A percentile compares a stretch with the other conserved stretches of the same genome.
Evolutionary conservation across 2,113 vertebrate species (phyloP).

Genomic region (Argyrosomus japonicus): DNA sequence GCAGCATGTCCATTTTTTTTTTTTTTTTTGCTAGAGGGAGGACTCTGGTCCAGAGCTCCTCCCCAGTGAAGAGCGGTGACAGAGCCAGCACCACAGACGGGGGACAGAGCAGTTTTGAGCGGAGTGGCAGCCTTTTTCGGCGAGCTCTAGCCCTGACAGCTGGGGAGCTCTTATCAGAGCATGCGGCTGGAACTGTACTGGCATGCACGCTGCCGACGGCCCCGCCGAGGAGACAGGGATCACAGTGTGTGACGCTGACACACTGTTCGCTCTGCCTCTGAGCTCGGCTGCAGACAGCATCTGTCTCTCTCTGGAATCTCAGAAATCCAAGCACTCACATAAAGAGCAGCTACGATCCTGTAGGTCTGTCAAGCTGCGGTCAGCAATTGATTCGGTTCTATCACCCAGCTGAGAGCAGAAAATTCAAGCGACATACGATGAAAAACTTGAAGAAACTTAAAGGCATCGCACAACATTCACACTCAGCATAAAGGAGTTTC

Average conservation of each 20-base stretch:
- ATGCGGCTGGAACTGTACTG: constrained; percentile 64
- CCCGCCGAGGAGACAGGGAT: constrained; percentile 53
- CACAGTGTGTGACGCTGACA: constrained; percentile 68
- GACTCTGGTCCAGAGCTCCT: constrained; percentile 16
- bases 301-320: constrained; percentile 56
- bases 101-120: constrained; percentile 49
- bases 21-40: neutral
- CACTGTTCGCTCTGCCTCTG: constrained; percentile 58
- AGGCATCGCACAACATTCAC: neutral
- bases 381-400: constrained; percentile 26
- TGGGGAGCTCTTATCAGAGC: constrained; percentile 72
- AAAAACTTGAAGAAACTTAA: neutral
- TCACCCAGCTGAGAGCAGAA: neutral
- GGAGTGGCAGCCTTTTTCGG: constrained; percentile 38
- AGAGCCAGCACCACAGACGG: constrained; percentile 38
- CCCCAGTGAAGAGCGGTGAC: constrained; percentile 26
- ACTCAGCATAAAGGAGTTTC: neutral
- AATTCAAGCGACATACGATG: neutral
- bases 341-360: constrained; percentile 31
- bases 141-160: constrained; percentile 64
- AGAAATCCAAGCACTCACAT: constrained; percentile 31
- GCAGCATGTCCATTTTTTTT: neutral
- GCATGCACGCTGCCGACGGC: constrained; percentile 44
- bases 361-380: constrained; percentile 37
- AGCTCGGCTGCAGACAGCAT: constrained; percentile 61